Evolutionary conservation across 2,113 vertebrate genomes (phyloP).

Genomic region (Megaceryle torquata): DNA sequence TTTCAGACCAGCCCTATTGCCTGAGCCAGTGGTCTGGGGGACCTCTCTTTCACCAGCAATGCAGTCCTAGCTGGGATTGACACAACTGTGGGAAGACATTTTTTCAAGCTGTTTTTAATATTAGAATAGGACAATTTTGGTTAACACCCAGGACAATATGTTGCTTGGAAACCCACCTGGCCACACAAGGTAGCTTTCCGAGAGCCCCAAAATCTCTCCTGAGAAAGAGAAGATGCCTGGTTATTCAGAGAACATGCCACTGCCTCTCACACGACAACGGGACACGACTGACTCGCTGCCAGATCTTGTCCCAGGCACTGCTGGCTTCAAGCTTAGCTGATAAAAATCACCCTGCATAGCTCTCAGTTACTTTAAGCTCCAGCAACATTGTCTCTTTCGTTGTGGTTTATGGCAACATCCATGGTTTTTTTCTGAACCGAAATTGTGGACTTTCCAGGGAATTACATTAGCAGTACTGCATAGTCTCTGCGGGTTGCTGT

Average conservation of each 20-base stretch:
- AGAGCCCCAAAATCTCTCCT: not conserved
- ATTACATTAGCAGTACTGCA: not conserved
- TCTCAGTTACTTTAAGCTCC: not conserved
- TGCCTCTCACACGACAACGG: not conserved
- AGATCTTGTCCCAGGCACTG: not conserved
- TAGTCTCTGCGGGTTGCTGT: not conserved
- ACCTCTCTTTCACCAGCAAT: not conserved
- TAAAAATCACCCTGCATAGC: not conserved
- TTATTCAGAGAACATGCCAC: not conserved
- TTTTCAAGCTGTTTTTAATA: not conserved
- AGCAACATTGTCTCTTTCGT: not conserved
- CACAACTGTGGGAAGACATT: not conserved
- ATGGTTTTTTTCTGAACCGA: not conserved
- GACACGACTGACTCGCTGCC: not conserved
- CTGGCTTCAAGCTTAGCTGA: not conserved
- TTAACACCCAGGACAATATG: not conserved
- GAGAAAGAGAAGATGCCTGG: not conserved
- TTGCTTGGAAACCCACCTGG: not conserved
- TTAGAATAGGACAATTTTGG: not conserved
- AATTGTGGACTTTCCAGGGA: not conserved
- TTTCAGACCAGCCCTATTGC: not conserved
- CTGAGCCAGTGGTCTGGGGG: not conserved
- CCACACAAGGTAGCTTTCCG: not conserved
- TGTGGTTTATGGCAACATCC: not conserved
- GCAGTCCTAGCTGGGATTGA: not conserved